Percentiles rank a stretch among this genome's conserved stretches.
These are phyloP conservation scores for Furcifer pardalis DNA, from an alignment of 2,797 vertebrate genomes.

Conservation along the genomic window DNA sequence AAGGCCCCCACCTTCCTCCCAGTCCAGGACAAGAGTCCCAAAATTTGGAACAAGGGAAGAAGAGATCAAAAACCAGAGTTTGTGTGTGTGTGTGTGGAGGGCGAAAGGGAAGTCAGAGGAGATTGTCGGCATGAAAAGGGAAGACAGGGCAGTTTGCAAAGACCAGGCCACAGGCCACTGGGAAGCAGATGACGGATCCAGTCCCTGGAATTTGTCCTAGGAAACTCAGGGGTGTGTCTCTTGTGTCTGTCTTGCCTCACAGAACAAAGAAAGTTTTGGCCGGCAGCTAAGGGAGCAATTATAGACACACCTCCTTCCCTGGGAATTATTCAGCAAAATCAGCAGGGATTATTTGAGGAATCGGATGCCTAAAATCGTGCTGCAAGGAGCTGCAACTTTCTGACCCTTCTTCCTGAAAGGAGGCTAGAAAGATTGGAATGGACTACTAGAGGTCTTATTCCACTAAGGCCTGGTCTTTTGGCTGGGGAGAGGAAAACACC, in stretches of 20 bases:
- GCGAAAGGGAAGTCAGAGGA: not conserved
- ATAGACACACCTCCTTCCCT: not conserved
- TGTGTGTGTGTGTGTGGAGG: constrained; percentile 3
- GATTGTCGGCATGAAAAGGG: not conserved
- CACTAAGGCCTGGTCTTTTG: not conserved
- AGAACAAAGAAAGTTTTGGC: not conserved
- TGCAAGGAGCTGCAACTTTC: not conserved
- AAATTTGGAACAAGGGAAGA: constrained; percentile 25
- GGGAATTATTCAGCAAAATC: not conserved
- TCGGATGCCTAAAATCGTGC: not conserved
- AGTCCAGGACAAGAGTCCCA: constrained; percentile 18
- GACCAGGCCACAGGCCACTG: not conserved
- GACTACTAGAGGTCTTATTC: not conserved
- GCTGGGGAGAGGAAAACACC: not conserved
- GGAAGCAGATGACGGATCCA: not conserved
- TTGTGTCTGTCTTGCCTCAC: not conserved
- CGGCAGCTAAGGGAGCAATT: not conserved
- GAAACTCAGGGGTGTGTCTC: not conserved
- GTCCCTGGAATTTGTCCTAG: not conserved
- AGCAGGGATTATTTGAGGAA: not conserved
- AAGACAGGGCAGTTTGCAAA: not conserved
- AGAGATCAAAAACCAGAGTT: not conserved
- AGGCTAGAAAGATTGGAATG: not conserved
- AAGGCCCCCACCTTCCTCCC: constrained; percentile 52
- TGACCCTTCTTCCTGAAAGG: not conserved